Evolutionary conservation across 2,113 vertebrate species (phyloP).

Genomic region (Irena cyanogastra): DNA sequence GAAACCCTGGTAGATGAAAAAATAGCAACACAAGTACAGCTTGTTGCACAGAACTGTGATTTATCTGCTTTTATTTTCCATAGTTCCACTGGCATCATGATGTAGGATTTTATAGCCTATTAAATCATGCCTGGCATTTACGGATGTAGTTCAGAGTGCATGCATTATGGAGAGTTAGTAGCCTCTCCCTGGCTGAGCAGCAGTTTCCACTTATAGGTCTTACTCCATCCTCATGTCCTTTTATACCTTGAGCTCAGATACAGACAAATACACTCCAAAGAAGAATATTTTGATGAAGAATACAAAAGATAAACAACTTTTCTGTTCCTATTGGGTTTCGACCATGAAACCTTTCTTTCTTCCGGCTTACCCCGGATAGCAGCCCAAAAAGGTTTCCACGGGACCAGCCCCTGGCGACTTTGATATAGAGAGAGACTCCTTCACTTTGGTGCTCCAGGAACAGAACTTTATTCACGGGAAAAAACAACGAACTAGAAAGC

Average conservation of each 20-base stretch:
- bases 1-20: neutral
- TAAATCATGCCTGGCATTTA: slow-evolving; percentile 46
- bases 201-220: neutral
- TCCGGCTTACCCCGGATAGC: no score
- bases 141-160: slow-evolving; percentile 23
- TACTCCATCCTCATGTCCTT: neutral
- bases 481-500: no score
- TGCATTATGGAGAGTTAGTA: slow-evolving; percentile 41
- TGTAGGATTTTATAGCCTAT: slow-evolving; percentile 41
- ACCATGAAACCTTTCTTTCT: no score
- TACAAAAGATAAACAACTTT: neutral
- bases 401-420: no score
- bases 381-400: no score
- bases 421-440: no score
- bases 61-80: slow-evolving; percentile 55
- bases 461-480: no score
- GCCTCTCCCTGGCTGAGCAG: neutral
- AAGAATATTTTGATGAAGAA: neutral
- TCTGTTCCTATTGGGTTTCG: neutral
- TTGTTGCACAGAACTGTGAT: slow-evolving; percentile 38
- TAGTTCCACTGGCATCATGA: slow-evolving; percentile 29
- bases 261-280: neutral
- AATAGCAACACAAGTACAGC: neutral
- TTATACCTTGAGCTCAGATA: neutral
- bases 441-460: no score